Evolutionary conservation across 1,140 invertebrate genomes (phyloP), one percentile per base, ranked within the genome.

Genomic region (Ceratina japonica): DNA sequence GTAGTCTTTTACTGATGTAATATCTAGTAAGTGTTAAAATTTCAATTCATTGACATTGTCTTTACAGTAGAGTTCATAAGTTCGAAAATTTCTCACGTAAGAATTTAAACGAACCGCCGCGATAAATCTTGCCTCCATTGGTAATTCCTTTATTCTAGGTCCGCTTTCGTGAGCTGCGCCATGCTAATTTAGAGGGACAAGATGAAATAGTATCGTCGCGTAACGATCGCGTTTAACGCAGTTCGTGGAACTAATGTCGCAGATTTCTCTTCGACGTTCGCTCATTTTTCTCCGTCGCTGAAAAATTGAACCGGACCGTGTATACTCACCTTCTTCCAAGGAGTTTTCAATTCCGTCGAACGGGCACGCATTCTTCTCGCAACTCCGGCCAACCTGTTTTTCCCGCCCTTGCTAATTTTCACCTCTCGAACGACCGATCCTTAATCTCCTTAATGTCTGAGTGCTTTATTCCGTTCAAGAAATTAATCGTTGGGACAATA

Each of bases 201-300:
- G 73, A 56, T 75, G 73, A 66, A 65, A 75, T 65, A 75, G 51
- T 75, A 65, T 56, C 51, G 72, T n/a, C 58, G 10, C 22, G 59
- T 31, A 63, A 63, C 59, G 71, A 63, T 52, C 59, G 62, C 49
- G 15, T 75, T 75, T 75, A 44, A 75, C 62, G 51, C 20, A 44
- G 62, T 31, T 44, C 51, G 18, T 20, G 44, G 62, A n/a, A 74
- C 71, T 74, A 64, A 74, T 74, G 71, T 27, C 15, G 24, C 24
- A 74, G 61, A 74, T 74, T 64, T 74, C 49, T 44, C 49, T 65
- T 66, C 62, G 73, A 66, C 73, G 20, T 56, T 31, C 63, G 13
- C 2, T 16, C 49, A 24, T 65, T 75, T 65, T 44, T 75, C 62
- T 66, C 56, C n/a, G 0, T 16, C 15, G 10, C 8, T 56, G 73